Evolutionary conservation across 2,797 vertebrate species (phyloP).

Genomic region (Lepilemur septentrionalis): DNA sequence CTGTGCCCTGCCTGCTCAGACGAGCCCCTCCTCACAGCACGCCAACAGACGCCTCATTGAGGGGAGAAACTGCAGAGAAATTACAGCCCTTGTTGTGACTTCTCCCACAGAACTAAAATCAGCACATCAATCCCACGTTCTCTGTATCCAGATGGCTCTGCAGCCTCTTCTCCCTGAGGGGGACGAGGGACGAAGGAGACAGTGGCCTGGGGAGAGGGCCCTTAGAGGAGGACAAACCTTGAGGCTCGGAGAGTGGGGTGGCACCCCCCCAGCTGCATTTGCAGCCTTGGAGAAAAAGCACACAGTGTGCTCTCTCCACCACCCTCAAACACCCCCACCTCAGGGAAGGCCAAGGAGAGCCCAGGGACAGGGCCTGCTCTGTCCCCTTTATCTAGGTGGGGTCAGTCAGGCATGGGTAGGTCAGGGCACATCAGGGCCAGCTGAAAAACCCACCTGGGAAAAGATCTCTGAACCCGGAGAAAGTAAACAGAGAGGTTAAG

Average conservation of each 20-base stretch:
- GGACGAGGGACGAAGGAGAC: not conserved
- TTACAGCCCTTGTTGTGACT: constrained; percentile 47
- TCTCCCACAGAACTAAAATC: constrained; percentile 66
- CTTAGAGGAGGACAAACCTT: not conserved
- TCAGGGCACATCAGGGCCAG: not conserved
- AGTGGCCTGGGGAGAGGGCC: not conserved
- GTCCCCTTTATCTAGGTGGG: not conserved
- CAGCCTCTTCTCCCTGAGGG: not conserved
- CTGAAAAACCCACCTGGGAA: not conserved
- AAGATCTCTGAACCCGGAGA: not conserved
- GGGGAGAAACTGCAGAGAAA: constrained; percentile 38
- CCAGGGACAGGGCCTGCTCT: not conserved
- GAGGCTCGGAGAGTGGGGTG: not conserved
- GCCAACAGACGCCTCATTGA: not conserved
- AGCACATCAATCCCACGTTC: constrained; percentile 25
- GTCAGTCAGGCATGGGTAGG: not conserved
- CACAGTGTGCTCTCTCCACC: not conserved
- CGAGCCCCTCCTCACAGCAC: not conserved
- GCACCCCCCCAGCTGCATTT: not conserved
- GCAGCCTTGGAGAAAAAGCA: not conserved
- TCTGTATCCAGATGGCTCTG: constrained; percentile 36
- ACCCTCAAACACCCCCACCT: accelerated
- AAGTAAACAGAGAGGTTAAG: not conserved
- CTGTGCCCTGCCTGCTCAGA: not conserved
- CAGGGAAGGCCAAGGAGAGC: not conserved